Evolutionary conservation across 1,140 invertebrate species (phyloP), one percentile per base, ranked within the genome.

Genomic region (Antheraea pernyi): DNA sequence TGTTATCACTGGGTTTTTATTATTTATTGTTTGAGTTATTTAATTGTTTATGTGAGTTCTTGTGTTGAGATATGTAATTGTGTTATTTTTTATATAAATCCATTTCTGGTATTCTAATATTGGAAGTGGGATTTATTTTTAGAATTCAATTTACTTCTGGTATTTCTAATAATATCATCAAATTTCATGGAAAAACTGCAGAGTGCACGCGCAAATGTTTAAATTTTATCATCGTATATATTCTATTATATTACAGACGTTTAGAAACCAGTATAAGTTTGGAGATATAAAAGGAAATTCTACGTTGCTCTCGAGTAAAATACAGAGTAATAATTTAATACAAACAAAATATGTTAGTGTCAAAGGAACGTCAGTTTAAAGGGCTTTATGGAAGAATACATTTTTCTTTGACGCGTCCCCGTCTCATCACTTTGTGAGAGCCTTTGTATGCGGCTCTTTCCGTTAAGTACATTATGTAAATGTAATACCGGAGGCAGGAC

Each of bases 391-490:
- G 74, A 73, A 85, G 76, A 77, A 80, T 79, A 79, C 80, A 80
- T 74, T 83, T 85, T 85, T 79, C 78, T 73, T 79, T 80, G 74
- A 65, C 78, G 46, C 65, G 70, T 36, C 69, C 60, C 65, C 36
- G 63, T 76, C 77, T 79, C 78, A 80, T 88, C 82, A 82, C 76
- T 81, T 82, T 81, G 73, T 75, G 74, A 81, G 77, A 72, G 81
- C 76, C 83, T 86, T 86, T 86, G 85, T 84, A 81, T 88, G 81
- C 81, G 79, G 79, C 80, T 82, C 78, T 79, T 74, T 75, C 68
- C 72, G 67, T 80, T 84, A 84, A 84, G 80, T 84, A 85, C 80
- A 86, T 85, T 88, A 88, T 88, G 86, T 85, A 88, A 86, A 88
- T 88, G 81, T 88, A 83, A 86, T 83, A 80, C 78, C 77, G 74